Conservation (phyloP, 1,140 invertebrate genomes). For the Drosophila insularis region DNA sequence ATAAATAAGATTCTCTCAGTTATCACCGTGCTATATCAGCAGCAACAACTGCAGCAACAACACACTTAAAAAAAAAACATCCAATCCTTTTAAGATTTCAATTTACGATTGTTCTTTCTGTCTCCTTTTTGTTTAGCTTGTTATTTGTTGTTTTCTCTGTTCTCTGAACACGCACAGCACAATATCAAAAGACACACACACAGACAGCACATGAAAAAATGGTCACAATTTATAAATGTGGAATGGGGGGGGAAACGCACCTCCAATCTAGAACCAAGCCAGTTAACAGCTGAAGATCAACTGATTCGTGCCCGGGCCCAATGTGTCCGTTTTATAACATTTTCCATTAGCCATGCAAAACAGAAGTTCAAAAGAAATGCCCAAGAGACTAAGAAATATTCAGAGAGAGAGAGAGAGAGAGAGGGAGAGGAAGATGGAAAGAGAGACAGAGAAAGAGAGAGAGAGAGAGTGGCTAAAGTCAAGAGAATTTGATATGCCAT, state of each 20-base stretch:
- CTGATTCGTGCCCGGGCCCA: slow-evolving; percentile 66
- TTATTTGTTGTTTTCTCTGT: slow-evolving; percentile 17
- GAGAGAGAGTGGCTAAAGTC: slow-evolving; percentile 6
- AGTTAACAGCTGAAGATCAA: slow-evolving; percentile 78
- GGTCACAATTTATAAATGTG: background rate
- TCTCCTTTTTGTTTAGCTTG: slow-evolving; percentile 11
- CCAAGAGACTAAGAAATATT: slow-evolving; percentile 50
- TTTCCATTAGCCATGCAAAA: slow-evolving; percentile 73
- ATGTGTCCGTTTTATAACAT: slow-evolving; percentile 75
- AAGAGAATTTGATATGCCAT: slow-evolving; percentile 55
- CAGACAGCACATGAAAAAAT: slow-evolving; percentile 17
- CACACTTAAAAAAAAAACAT: slow-evolving; percentile 18
- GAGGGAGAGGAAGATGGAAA: too few relatives aligned
- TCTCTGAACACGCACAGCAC: slow-evolving; percentile 21
- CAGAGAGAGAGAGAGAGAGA: slow-evolving; percentile 38
- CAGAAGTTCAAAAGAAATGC: slow-evolving; percentile 14
- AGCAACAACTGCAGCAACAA: slow-evolving; percentile 23
- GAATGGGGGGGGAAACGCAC: slow-evolving; percentile 17
- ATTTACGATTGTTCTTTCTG: slow-evolving; percentile 50
- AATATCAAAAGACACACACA: slow-evolving; percentile 14
- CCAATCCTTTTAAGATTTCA: slow-evolving; percentile 50
- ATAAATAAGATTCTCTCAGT: slow-evolving; percentile 36
- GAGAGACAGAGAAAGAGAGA: background rate
- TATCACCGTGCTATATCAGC: slow-evolving; percentile 34
- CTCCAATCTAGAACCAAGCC: slow-evolving; percentile 64